Evolutionary conservation across 2,797 vertebrate species (phyloP).

Genomic region (Esox masquinongy): DNA sequence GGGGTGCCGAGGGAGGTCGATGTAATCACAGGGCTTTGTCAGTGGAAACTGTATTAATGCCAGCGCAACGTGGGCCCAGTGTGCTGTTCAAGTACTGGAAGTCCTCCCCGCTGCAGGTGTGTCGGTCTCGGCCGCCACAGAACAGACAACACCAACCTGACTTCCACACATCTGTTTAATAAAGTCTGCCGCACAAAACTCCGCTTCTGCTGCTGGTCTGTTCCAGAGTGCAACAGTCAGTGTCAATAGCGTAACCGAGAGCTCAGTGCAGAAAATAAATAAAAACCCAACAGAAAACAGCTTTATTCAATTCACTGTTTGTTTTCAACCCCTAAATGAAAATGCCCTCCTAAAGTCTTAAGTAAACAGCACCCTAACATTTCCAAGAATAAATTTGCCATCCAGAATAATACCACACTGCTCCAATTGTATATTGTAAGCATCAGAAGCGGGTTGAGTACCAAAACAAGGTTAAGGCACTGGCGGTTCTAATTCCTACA

Average conservation of each 20-base stretch:
- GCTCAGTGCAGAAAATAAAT: background rate
- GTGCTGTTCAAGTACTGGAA: conserved; percentile 69
- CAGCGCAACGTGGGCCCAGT: conserved; percentile 75
- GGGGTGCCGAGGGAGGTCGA: conserved; percentile 60
- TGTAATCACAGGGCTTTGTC: conserved; percentile 89
- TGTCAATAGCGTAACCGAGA: background rate
- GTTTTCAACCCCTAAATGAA: background rate
- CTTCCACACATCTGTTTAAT: conserved; percentile 9
- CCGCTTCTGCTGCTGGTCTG: conserved; percentile 2
- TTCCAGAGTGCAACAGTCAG: conserved; percentile 10
- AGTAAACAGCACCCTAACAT: background rate
- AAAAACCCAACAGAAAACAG: background rate
- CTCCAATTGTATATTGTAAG: background rate
- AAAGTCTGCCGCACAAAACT: conserved; percentile 1
- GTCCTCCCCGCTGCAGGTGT: conserved; percentile 71
- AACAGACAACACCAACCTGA: conserved; percentile 31
- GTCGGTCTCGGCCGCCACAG: conserved; percentile 51
- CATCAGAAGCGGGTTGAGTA: background rate
- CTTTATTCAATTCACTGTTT: background rate
- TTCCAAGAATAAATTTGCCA: background rate
- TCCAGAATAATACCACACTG: background rate
- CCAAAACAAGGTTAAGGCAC: background rate
- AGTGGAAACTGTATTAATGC: conserved; percentile 82
- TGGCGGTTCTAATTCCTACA: background rate
- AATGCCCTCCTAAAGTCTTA: background rate